Conservation (phyloP, 2,797 vertebrate genomes). For the Phoebastria nigripes region DNA sequence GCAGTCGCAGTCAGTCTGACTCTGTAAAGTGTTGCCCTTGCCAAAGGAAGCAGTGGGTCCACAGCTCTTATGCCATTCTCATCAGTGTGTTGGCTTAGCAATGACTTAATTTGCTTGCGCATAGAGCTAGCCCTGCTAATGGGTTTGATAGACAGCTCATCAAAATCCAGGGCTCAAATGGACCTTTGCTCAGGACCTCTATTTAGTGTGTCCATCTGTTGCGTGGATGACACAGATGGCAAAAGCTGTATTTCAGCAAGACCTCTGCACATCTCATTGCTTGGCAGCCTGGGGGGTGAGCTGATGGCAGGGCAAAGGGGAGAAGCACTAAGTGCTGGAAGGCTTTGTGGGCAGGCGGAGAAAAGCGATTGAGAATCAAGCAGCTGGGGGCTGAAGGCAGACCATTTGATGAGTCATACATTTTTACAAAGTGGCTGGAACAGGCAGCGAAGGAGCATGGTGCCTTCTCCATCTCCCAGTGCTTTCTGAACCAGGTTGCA, state of each 20-base stretch:
- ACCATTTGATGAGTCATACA: neutral
- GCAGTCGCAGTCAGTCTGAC: neutral
- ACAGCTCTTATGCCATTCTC: neutral
- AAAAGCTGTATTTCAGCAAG: neutral
- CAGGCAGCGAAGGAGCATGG: neutral
- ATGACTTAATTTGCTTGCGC: neutral
- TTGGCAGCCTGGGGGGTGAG: neutral
- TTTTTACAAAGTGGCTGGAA: neutral
- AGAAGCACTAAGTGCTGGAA: neutral
- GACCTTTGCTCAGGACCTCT: neutral
- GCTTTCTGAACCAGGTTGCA: neutral
- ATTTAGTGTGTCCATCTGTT: constrained; percentile 44
- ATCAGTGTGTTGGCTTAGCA: neutral
- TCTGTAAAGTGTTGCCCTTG: neutral
- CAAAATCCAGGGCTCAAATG: constrained; percentile 11
- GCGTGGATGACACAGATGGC: constrained; percentile 36
- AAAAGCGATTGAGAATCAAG: neutral
- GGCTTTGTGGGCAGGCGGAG: neutral
- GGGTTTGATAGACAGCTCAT: constrained; percentile 28
- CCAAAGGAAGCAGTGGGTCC: neutral
- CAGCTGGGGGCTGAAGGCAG: neutral
- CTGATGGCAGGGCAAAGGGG: constrained; percentile 8
- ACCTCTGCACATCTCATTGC: constrained; percentile 8
- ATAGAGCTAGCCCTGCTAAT: neutral
- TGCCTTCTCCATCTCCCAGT: neutral